Base-by-base conservation (phyloP, 2,113 vertebrate species). In the Jaculus jaculus region DNA sequence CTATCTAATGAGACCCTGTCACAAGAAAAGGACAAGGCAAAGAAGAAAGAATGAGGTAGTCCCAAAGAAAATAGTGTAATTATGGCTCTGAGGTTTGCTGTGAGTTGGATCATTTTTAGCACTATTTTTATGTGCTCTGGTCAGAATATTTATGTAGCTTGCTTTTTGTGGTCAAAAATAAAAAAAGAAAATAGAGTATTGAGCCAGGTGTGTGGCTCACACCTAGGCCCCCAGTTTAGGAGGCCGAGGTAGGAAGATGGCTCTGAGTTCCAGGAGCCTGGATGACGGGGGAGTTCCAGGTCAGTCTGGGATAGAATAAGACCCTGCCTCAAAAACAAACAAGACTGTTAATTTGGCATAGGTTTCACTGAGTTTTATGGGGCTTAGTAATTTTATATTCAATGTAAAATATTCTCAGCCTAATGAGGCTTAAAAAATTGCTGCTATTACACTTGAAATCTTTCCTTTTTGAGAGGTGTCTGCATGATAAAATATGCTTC, bases 101-200 rank as follows among this genome's bases (percentile, higher is more conserved):
- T 84, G 37, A 82, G 17, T 81, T 89, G 32, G 37, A 24, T 92
- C 73, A 12, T 72, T 93, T 95, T 78, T 26, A 92, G 39, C 84
- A 69, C 72, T 90, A 77, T 39, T 90, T 96, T 89, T 82, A 84
- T 95, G 32, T 79, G 12, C 24, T 89, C 34, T 87, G 65, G 7
- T 47, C 24, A 88, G 10, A 83, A 85, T 94, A 80, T 37, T 80
- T 94, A 28, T 88, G 89, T 71, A 91, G 15, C 51, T 30, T 90
- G 11, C 93, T 84, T 83, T 75, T n/a, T 72, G 2, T 80, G 88
- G 83, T 68, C 47, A 86, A 78, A 96, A 73, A 47, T 1, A 75
- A 6, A 61, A 3, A 26, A 32, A 21, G 5, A 47, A 47, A 47
- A n/a, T n/a, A n/a, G n/a, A 51, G 51, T 54, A 54, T 12, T 54